phyloP scores from a whole-genome alignment of 2,888 invertebrate genomes.

The Polyploca ridens region DNA sequence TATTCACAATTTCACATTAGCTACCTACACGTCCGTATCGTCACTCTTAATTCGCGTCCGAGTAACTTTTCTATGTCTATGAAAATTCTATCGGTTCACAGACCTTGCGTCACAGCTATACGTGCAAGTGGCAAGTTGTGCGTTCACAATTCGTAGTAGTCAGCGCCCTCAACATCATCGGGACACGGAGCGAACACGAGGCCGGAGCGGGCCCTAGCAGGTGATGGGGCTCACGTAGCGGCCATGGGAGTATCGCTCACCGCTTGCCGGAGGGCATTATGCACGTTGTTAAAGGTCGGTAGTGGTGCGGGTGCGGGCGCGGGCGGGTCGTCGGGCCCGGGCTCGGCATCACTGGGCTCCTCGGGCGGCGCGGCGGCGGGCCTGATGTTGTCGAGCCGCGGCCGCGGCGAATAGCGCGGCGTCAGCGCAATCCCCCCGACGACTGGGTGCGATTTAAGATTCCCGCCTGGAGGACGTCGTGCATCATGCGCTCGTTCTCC shows the following conservation, averaged over 20 bases:
- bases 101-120: conserved; percentile 22
- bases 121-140: conserved; percentile 37
- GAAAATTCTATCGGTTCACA: conserved; percentile 59
- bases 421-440: conserved; percentile 82
- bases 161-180: conserved; percentile 30
- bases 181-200: conserved; percentile 20
- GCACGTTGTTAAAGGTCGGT: conserved; percentile 31
- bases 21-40: conserved; percentile 69
- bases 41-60: conserved; percentile 57
- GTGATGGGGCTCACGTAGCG: conserved; percentile 37
- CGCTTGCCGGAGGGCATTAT: conserved; percentile 29
- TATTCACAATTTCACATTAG: conserved; percentile 76
- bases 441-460: conserved; percentile 84
- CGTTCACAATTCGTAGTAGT: conserved; percentile 39
- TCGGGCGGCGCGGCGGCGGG: conserved; percentile 79
- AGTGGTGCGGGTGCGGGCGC: conserved; percentile 34
- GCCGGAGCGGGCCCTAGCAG: conserved; percentile 20
- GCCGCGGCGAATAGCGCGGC: conserved; percentile 81
- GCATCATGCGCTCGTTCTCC: conserved; percentile 94
- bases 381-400: conserved; percentile 74
- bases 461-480: conserved; percentile 88
- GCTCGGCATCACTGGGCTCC: conserved; percentile 63
- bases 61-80: conserved; percentile 50
- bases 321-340: conserved; percentile 35
- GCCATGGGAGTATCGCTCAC: conserved; percentile 40